Evolutionary conservation across 2,888 invertebrate species (phyloP), one percentile per base, ranked within the genome.

Genomic region (Diarsia mendica): DNA sequence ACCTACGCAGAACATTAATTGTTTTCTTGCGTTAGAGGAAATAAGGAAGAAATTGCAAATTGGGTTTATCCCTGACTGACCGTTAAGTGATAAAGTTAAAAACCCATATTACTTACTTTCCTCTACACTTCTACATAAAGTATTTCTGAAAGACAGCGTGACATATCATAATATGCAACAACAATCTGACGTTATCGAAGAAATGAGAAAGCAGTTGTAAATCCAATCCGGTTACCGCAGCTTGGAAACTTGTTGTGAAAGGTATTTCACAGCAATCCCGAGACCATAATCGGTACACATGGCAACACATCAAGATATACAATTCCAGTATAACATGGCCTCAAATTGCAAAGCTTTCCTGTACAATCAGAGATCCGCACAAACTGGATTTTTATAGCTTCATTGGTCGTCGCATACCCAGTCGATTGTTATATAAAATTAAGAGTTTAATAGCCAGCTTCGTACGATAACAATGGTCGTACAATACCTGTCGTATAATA

Each of bases 371-470:
- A 39, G 6, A 39, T 39, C 39, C 39, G 8, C 8, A 39, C 39
- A 6, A 8, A 39, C 39, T 39, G 39, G 39, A 8, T 8, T 39
- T 3, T 3, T 4, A 39, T 39, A 3, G 39, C 8, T 39, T 39
- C 39, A 39, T 39, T 39, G 6, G 6, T 39, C 39, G 39, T 39
- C 8, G 6, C 8, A 8, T 39, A 39, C 20, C 1, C 46, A n/a
- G 15, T 11, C 39, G 51, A 51, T 60, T 82, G 76, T 82, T 84
- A 70, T 67, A 61, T 80, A 70, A 82, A 85, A 85, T 33, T 28
- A 23, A 49, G 49, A 74, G 61, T 82, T 79, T 73, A 51, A 63
- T 75, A 39, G 60, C 55, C n/a, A 44, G 28, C 60, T 13, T n/a
- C 23, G 71, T 72, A 28, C 71, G 76, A 76, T 85, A 76, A 80